phyloP scores from a whole-genome alignment of 2,888 invertebrate species.

The Drosophila meridionalis region DNA sequence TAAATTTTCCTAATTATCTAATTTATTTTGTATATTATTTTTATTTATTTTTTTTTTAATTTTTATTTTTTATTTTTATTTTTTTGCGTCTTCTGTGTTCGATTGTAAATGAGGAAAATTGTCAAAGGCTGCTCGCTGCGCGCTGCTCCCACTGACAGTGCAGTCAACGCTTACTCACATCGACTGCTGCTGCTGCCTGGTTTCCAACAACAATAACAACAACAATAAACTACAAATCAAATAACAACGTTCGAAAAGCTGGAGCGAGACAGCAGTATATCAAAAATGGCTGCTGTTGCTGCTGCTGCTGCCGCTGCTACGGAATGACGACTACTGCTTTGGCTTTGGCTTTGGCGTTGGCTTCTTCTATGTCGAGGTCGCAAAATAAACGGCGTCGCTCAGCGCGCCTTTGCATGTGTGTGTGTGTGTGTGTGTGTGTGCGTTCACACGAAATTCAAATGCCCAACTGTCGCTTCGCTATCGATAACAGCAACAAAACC shows the following conservation, averaged over 20 bases:
- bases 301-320: constrained; percentile 39
- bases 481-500: constrained; percentile 62
- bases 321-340: constrained; percentile 53
- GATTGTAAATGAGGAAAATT: constrained; percentile 3
- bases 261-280: constrained; percentile 47
- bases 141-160: constrained; percentile 16
- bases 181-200: constrained; percentile 32
- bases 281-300: constrained; percentile 60
- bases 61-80: background rate
- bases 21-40: background rate
- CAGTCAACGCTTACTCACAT: constrained; percentile 54
- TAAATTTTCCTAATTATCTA: background rate
- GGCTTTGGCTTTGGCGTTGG: constrained; percentile 56
- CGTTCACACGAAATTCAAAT: constrained; percentile 64
- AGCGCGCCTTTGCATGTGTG: constrained; percentile 22
- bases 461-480: constrained; percentile 64
- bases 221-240: constrained; percentile 44
- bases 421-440: constrained; percentile 31
- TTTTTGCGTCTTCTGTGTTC: background rate
- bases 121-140: background rate
- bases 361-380: constrained; percentile 77
- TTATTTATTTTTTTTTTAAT: background rate
- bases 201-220: constrained; percentile 53
- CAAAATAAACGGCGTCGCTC: constrained; percentile 64
- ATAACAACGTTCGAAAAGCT: constrained; percentile 40